These are phyloP conservation scores for Scaeva pyrastri DNA, from an alignment of 2,888 invertebrate species.

Conservation along the genomic window DNA sequence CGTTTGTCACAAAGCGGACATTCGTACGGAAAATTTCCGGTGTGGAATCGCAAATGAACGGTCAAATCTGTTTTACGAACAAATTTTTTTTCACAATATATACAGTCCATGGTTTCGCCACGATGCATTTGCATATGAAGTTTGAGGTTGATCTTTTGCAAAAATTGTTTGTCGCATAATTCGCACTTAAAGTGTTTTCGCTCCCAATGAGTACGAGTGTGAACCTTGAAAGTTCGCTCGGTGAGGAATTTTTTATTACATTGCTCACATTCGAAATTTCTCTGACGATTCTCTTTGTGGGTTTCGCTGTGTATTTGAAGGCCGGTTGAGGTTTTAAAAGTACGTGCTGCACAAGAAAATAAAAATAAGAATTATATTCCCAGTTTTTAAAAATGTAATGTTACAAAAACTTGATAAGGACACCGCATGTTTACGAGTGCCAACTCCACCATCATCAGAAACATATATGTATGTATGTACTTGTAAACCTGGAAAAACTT, in stretches of 20 bases:
- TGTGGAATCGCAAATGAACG: conserved; percentile 77
- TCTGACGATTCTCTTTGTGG: conserved; percentile 73
- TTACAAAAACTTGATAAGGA: no score
- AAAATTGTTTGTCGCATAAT: conserved; percentile 75
- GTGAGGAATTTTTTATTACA: conserved; percentile 76
- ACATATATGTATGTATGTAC: no score
- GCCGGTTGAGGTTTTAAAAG: conserved; percentile 72
- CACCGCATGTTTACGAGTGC: no score
- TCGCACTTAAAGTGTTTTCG: conserved; percentile 73
- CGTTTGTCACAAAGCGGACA: conserved; percentile 74
- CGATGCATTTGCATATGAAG: conserved; percentile 78
- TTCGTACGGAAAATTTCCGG: conserved; percentile 76
- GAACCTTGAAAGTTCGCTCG: conserved; percentile 71
- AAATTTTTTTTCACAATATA: conserved; percentile 77
- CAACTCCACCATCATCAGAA: no score
- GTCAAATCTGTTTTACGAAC: conserved; percentile 76
- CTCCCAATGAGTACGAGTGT: conserved; percentile 66
- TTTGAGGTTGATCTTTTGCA: conserved; percentile 76
- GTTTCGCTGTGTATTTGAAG: conserved; percentile 73
- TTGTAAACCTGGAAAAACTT: no score
- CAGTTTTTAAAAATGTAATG: no score
- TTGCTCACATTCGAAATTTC: conserved; percentile 72
- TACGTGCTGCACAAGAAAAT: conserved; percentile 66
- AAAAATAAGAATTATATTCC: no score
- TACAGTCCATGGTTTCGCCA: conserved; percentile 77